phyloP scores from a whole-genome alignment of 2,113 vertebrate species.

The Mystacornis crossleyi region DNA sequence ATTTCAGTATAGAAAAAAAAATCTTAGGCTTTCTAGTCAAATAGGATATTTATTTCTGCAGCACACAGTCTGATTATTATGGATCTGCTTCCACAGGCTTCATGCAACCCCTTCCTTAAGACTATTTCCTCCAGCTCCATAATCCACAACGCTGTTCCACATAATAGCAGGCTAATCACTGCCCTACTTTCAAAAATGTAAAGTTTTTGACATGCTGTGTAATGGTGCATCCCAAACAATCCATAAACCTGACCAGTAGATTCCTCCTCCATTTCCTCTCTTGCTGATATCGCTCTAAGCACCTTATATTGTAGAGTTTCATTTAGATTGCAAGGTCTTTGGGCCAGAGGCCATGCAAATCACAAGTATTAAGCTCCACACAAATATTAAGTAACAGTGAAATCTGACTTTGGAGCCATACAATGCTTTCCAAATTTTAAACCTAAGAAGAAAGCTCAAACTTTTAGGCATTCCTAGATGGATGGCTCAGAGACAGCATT shows the following conservation, averaged over 20 bases:
- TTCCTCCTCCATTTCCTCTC: neutral
- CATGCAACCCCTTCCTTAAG: constrained; percentile 1
- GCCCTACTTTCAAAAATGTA: constrained; percentile 35
- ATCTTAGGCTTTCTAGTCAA: neutral
- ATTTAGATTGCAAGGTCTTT: neutral
- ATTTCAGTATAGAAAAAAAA: neutral
- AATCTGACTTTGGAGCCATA: neutral
- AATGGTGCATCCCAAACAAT: neutral
- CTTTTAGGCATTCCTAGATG: neutral
- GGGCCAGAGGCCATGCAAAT: neutral
- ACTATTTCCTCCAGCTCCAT: constrained; percentile 30
- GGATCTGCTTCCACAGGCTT: constrained; percentile 21
- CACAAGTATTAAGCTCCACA: neutral
- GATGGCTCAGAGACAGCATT: neutral
- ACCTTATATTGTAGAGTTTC: neutral
- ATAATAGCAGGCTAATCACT: constrained; percentile 44
- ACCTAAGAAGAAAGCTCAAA: neutral
- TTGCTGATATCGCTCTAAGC: neutral
- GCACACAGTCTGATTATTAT: neutral
- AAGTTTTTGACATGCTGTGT: neutral
- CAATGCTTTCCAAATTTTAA: neutral
- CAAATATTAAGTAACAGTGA: neutral
- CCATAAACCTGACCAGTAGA: neutral
- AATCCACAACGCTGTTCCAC: constrained; percentile 20
- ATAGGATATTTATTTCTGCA: constrained; percentile 30